Conservation (phyloP, 2,113 vertebrate genomes). For the Paraplagusia blochii region DNA sequence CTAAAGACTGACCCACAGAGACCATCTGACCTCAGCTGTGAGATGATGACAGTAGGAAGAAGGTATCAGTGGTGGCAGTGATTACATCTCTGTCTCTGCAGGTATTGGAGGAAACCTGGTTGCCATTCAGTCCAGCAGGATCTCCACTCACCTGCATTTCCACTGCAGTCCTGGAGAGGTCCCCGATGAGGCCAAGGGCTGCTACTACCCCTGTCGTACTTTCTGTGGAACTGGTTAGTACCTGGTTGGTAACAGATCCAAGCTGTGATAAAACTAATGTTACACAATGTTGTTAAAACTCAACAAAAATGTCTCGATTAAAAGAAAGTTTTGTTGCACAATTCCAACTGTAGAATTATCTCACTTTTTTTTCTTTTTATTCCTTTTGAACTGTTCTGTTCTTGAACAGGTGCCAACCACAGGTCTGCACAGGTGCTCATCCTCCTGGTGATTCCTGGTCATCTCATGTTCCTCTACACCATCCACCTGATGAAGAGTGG, state of each 20-base stretch:
- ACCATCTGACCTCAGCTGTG: too few relatives aligned
- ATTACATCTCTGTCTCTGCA: constrained; percentile 44
- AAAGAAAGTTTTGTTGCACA: too few relatives aligned
- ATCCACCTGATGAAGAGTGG: constrained; percentile 97
- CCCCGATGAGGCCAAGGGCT: constrained; percentile 87
- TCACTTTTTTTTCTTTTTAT: too few relatives aligned
- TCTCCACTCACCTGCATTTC: constrained; percentile 95
- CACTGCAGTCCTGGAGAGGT: constrained; percentile 89
- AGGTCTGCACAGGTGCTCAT: constrained; percentile 95
- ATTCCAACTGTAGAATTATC: too few relatives aligned
- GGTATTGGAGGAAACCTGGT: constrained; percentile 98
- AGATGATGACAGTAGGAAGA: too few relatives aligned
- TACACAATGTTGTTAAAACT: too few relatives aligned
- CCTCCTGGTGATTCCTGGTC: constrained; percentile 88
- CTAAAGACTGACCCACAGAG: too few relatives aligned
- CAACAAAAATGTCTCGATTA: too few relatives aligned
- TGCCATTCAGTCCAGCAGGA: constrained; percentile 95
- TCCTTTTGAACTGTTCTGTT: not conserved
- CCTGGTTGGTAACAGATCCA: too few relatives aligned
- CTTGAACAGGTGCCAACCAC: constrained; percentile 86
- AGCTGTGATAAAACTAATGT: too few relatives aligned
- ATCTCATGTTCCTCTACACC: constrained; percentile 93
- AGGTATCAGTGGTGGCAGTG: too few relatives aligned
- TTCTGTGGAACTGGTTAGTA: constrained; percentile 86
- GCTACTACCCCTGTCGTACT: constrained; percentile 89